phyloP scores from a whole-genome alignment of 2,797 vertebrate species.

The Manis javanica region DNA sequence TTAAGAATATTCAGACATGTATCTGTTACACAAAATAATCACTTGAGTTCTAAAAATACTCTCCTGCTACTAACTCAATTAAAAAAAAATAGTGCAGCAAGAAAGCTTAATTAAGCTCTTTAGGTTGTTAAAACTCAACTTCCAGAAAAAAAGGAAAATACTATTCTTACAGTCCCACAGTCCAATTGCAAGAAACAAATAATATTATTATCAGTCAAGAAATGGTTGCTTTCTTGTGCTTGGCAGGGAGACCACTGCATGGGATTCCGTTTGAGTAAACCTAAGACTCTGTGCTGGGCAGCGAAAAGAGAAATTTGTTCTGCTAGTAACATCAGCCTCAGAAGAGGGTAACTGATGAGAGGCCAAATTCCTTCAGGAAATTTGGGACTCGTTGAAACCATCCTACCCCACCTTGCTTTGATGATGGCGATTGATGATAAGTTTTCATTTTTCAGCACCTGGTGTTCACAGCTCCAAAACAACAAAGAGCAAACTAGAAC shows the following conservation, averaged over 20 bases:
- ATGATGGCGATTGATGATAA: slow-evolving; percentile 70
- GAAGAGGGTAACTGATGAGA: slow-evolving; percentile 39
- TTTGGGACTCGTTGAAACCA: slow-evolving; percentile 71
- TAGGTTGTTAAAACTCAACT: slow-evolving; percentile 78
- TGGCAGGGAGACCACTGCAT: neutral
- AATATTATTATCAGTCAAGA: slow-evolving; percentile 1
- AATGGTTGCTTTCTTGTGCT: neutral
- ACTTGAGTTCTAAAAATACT: slow-evolving; percentile 74
- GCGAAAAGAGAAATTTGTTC: neutral
- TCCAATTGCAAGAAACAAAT: slow-evolving; percentile 49
- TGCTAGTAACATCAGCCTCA: neutral
- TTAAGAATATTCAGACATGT: slow-evolving; percentile 62
- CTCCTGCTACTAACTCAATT: slow-evolving; percentile 75
- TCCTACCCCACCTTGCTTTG: slow-evolving; percentile 70
- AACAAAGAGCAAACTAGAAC: neutral
- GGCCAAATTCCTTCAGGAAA: slow-evolving; percentile 69
- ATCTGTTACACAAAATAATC: slow-evolving; percentile 71
- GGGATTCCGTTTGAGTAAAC: neutral
- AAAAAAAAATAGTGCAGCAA: slow-evolving; percentile 61
- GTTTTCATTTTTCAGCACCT: slow-evolving; percentile 69
- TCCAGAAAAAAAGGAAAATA: slow-evolving; percentile 57
- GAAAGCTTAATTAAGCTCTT: slow-evolving; percentile 80
- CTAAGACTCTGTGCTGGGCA: neutral
- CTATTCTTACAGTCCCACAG: slow-evolving; percentile 71
- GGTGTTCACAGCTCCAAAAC: slow-evolving; percentile 59